phyloP scores from a whole-genome alignment of 2,113 vertebrate genomes.

The Crypturellus undulatus region DNA sequence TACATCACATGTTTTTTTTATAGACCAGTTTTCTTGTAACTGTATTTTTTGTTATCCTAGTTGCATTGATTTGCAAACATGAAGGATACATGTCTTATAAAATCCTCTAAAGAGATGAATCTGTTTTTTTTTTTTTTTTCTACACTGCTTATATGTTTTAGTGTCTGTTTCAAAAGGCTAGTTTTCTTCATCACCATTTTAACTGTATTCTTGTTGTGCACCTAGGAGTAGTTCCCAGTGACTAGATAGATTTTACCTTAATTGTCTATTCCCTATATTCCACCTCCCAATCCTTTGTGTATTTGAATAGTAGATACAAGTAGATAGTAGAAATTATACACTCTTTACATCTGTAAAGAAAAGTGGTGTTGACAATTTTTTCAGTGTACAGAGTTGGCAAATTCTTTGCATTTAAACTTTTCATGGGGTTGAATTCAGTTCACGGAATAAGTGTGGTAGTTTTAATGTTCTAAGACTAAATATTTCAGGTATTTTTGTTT shows the following conservation, averaged over 20 bases:
- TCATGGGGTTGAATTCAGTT: neutral
- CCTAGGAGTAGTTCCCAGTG: neutral
- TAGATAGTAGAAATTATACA: neutral
- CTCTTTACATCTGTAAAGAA: slow-evolving; percentile 43
- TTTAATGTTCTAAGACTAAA: neutral
- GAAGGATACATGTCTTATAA: neutral
- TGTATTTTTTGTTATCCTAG: neutral
- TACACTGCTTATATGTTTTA: neutral
- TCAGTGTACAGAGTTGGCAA: neutral
- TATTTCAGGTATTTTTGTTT: neutral
- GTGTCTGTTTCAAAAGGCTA: neutral
- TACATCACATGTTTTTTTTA: neutral
- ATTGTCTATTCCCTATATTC: slow-evolving; percentile 36
- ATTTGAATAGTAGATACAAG: neutral
- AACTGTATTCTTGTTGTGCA: neutral
- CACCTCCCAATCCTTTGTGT: slow-evolving; percentile 4
- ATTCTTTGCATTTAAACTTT: neutral
- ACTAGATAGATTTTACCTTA: slow-evolving; percentile 27
- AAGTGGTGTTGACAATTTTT: slow-evolving; percentile 51
- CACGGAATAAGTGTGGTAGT: neutral
- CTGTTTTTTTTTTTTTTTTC: neutral
- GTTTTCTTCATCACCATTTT: neutral
- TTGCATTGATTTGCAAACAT: neutral
- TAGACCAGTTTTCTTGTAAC: neutral
- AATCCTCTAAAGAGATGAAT: neutral